Evolutionary conservation across 2,888 invertebrate species (phyloP).

Genomic region (Rhodophaea formosa): DNA sequence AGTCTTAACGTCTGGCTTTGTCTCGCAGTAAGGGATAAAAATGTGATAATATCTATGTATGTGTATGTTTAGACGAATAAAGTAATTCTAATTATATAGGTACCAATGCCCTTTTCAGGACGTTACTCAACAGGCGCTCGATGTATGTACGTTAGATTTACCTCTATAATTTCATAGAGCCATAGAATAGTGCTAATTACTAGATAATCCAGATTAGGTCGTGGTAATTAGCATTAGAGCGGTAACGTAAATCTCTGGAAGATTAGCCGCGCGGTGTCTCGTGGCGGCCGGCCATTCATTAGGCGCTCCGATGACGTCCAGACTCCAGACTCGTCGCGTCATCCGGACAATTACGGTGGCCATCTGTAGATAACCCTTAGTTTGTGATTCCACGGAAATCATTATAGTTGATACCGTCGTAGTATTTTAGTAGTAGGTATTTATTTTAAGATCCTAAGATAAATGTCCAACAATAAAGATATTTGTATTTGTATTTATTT

Average conservation of each 20-base stretch:
- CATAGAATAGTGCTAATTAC: background rate
- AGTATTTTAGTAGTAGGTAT: no score
- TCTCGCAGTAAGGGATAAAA: no score
- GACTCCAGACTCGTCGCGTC: background rate
- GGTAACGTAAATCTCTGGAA: conserved; percentile 22
- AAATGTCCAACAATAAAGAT: no score
- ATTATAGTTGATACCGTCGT: background rate
- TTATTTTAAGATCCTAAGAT: no score
- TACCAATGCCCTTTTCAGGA: no score
- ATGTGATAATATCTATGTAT: no score
- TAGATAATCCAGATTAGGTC: background rate
- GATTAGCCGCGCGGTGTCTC: conserved; percentile 25
- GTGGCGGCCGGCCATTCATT: conserved; percentile 24
- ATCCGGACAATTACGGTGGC: background rate
- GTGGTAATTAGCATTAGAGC: background rate
- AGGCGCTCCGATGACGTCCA: conserved; percentile 24
- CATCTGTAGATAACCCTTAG: background rate
- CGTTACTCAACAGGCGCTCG: no score
- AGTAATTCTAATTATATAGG: no score
- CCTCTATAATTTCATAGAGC: background rate
- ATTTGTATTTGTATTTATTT: no score
- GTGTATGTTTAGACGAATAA: no score
- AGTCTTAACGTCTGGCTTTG: no score
- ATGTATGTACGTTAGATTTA: no score
- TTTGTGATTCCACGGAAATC: background rate